These are phyloP conservation scores for Leptarthrus brevirostris DNA, from an alignment of 2,888 invertebrate species.

Conservation along the genomic window DNA sequence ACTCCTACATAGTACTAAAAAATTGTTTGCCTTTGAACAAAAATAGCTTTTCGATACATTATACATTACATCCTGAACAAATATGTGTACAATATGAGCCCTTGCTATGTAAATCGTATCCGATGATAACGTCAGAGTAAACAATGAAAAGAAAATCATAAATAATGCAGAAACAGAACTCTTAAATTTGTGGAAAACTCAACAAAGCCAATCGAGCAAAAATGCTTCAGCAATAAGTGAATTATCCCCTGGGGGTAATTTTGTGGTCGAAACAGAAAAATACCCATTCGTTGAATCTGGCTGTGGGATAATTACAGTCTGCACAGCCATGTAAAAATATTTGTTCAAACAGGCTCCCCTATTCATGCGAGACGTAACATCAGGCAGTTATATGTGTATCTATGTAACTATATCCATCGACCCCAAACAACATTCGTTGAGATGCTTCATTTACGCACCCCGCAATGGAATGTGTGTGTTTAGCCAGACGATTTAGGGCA, in stretches of 20 bases:
- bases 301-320: conserved; percentile 35
- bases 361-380: neutral
- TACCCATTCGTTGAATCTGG: conserved; percentile 1
- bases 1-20: neutral
- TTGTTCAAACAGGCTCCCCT: conserved; percentile 21
- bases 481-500: conserved; percentile 43
- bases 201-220: conserved; percentile 26
- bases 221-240: conserved; percentile 33
- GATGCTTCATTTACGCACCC: conserved; percentile 44
- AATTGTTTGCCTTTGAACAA: neutral
- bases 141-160: conserved; percentile 30
- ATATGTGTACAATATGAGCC: conserved; percentile 7
- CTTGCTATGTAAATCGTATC: conserved; percentile 1
- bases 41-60: conserved; percentile 16
- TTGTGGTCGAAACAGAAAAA: conserved; percentile 5
- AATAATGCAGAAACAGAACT: conserved; percentile 42
- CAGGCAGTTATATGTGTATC: neutral
- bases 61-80: conserved; percentile 23
- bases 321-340: conserved; percentile 42
- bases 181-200: conserved; percentile 35
- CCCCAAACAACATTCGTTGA: neutral
- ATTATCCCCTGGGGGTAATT: conserved; percentile 31
- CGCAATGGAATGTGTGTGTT: conserved; percentile 30
- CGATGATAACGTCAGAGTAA: conserved; percentile 22
- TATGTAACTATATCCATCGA: neutral